Evolutionary conservation across 1,140 invertebrate species (phyloP), one percentile per base, ranked within the genome.

Genomic region (Leguminivora glycinivorella): DNA sequence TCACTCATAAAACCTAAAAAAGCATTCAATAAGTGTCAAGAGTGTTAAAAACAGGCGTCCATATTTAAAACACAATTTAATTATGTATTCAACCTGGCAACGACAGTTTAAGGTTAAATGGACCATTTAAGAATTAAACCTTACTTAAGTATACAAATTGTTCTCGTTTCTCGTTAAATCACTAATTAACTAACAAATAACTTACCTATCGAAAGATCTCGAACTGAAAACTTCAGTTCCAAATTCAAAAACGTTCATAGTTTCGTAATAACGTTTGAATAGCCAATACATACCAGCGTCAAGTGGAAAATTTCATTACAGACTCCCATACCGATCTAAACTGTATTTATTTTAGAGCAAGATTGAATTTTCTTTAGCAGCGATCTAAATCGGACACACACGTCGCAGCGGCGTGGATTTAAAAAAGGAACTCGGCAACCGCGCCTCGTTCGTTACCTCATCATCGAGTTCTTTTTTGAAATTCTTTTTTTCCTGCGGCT

Each of bases 361-460:
- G 69, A 71, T 24, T 43, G 40, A 75, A 38, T 56, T 52, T 78
- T 26, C 10, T n/a, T 58, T 34, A 19, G 66, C 5, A 7, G 12
- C 22, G 22, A 26, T 40, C 31, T 29, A 56, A 69, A 70, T 38
- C 74, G 81, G 85, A 87, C 85, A 87, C 85, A 87, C 85, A 87
- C 83, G 85, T 82, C 76, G 85, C 4, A 73, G 75, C 78, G 78
- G 81, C 75, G 76, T 75, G 77, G 75, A 75, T 80, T 87, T 83
- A 83, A 87, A 87, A 87, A 87, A 87, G 80, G 85, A 87, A 87
- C 82, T 81, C 79, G 74, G 78, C 79, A 83, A 85, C 82, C 83
- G 84, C 83, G 84, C 82, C 81, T 82, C 84, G 82, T 87, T 87
- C 84, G 84, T 85, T 87, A 85, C 84, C 84, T 87, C 83, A 85